Evolutionary conservation across 2,797 vertebrate species (phyloP).

Genomic region (Rhynchonycteris naso): DNA sequence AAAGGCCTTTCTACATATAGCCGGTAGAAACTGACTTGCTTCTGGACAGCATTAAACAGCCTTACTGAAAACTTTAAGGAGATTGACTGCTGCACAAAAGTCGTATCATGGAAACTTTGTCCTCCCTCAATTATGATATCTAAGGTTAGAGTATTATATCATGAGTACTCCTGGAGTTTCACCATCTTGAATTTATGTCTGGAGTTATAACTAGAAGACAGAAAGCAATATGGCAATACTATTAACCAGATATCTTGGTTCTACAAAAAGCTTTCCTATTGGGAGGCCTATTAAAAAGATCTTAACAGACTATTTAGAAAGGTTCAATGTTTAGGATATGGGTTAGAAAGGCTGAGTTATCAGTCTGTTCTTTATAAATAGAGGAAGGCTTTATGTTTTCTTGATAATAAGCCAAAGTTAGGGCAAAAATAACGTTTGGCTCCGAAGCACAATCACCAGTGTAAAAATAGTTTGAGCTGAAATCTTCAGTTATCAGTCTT

Average conservation of each 20-base stretch:
- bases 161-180: not conserved
- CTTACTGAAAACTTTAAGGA: constrained; percentile 31
- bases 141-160: not conserved
- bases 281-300: not conserved
- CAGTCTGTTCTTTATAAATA: not conserved
- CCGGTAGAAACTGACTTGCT: not conserved
- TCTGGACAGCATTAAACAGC: not conserved
- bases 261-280: not conserved
- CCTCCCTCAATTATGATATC: not conserved
- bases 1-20: not conserved
- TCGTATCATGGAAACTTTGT: not conserved
- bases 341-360: not conserved
- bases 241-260: not conserved
- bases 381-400: not conserved
- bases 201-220: not conserved
- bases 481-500: not conserved
- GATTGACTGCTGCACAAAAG: not conserved
- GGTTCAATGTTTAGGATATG: not conserved
- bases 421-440: not conserved
- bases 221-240: not conserved
- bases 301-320: not conserved
- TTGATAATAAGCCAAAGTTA: not conserved
- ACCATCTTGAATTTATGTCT: not conserved
- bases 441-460: not conserved
- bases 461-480: not conserved